Conservation (phyloP, 2,113 vertebrate species). For the Passer domesticus region DNA sequence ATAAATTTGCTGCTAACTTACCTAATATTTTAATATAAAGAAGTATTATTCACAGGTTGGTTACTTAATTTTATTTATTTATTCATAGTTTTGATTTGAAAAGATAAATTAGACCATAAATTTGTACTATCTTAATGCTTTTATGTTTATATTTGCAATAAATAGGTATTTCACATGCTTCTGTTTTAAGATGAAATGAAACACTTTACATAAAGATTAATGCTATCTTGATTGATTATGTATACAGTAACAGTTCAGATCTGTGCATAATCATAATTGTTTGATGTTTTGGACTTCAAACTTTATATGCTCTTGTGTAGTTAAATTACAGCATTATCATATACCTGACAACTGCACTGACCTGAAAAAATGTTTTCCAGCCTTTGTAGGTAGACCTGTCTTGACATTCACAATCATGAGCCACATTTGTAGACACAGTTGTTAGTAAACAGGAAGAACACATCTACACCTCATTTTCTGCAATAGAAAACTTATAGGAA, state of each 20-base stretch:
- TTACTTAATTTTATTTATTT: not conserved
- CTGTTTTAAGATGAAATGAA: not conserved
- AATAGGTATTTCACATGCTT: not conserved
- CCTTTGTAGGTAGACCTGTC: not conserved
- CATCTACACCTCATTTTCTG: not conserved
- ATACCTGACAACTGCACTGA: not conserved
- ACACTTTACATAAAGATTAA: not conserved
- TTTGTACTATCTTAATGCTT: not conserved
- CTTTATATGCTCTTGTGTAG: not conserved
- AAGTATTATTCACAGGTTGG: not conserved
- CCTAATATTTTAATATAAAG: not conserved
- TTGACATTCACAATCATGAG: not conserved
- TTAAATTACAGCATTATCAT: not conserved
- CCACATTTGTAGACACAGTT: not conserved
- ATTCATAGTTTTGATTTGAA: not conserved
- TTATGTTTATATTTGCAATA: not conserved
- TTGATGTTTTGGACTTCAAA: not conserved
- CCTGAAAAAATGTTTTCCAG: not conserved
- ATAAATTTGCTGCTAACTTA: not conserved
- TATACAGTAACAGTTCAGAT: not conserved
- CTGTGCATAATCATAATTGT: not conserved
- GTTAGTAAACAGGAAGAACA: not conserved
- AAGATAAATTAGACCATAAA: not conserved
- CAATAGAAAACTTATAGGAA: not conserved
- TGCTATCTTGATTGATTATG: not conserved